Percentiles rank a stretch among this genome's conserved stretches.
phyloP scores from a whole-genome alignment of 2,888 invertebrate genomes.

The Saturnia pavonia region DNA sequence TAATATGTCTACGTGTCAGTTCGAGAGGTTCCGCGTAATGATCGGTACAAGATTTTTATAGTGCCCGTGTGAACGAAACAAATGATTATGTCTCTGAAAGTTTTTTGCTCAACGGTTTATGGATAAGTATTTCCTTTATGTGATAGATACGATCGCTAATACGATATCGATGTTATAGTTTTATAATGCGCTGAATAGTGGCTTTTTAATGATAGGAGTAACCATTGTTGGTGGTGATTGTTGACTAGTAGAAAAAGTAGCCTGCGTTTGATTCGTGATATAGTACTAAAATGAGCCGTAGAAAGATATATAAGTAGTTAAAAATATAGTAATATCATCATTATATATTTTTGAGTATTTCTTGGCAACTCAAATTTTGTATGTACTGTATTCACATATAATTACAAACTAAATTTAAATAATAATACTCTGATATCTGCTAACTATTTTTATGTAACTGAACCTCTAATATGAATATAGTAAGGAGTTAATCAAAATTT shows the following conservation, averaged over 20 bases:
- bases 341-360: no score
- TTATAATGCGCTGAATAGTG: slow-evolving; percentile 8
- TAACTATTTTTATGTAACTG: no score
- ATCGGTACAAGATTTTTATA: slow-evolving; percentile 72
- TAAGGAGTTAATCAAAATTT: no score
- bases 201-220: slow-evolving; percentile 19
- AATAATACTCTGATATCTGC: no score
- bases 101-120: slow-evolving; percentile 49
- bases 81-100: slow-evolving; percentile 70
- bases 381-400: no score
- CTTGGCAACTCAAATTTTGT: no score
- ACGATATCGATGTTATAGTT: slow-evolving; percentile 11
- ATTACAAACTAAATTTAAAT: no score
- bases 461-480: no score
- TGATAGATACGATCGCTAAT: slow-evolving; percentile 23
- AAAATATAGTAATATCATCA: no score
- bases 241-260: background rate
- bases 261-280: background rate
- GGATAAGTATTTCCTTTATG: slow-evolving; percentile 21
- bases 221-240: background rate
- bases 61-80: slow-evolving; percentile 72
- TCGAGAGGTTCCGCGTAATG: slow-evolving; percentile 74
- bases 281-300: background rate
- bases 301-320: background rate
- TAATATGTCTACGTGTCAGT: slow-evolving; percentile 80